These are phyloP conservation scores for Esox masquinongy DNA, from an alignment of 2,797 vertebrate genomes.

Conservation along the genomic window DNA sequence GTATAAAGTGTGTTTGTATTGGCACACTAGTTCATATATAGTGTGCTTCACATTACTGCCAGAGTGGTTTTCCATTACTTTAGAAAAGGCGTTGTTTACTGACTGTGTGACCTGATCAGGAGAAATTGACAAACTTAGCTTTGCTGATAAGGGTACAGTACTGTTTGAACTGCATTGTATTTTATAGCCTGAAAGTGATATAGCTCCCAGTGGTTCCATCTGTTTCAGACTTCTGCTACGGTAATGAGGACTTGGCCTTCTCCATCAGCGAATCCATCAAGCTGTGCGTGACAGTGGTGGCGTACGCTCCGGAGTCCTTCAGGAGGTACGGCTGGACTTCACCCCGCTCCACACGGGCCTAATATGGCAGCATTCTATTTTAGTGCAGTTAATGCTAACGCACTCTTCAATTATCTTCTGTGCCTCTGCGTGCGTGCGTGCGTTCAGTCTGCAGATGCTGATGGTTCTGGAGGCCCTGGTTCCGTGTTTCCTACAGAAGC, in stretches of 20 bases:
- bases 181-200: neutral
- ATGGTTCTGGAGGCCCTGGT: constrained; percentile 98
- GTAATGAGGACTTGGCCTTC: constrained; percentile 95
- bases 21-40: neutral
- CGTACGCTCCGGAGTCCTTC: constrained; percentile 97
- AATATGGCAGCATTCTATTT: neutral
- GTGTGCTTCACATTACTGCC: neutral
- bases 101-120: neutral
- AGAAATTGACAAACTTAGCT: neutral
- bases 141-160: too few species aligned
- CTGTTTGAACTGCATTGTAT: neutral
- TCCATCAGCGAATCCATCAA: constrained; percentile 97
- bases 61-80: neutral
- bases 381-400: neutral
- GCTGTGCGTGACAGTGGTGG: constrained; percentile 94
- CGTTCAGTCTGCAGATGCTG: constrained; percentile 93
- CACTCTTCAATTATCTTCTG: neutral
- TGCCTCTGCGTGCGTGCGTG: neutral
- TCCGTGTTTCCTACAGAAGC: constrained; percentile 92
- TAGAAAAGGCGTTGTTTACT: neutral
- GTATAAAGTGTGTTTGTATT: neutral
- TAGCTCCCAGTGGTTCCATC: neutral
- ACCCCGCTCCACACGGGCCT: neutral
- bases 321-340: constrained; percentile 79
- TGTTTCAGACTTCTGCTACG: constrained; percentile 94